Percentiles rank a stretch among this genome's conserved stretches.
These are phyloP conservation scores for Ennomos fuscantarius DNA, from an alignment of 2,888 invertebrate species.

Conservation along the genomic window DNA sequence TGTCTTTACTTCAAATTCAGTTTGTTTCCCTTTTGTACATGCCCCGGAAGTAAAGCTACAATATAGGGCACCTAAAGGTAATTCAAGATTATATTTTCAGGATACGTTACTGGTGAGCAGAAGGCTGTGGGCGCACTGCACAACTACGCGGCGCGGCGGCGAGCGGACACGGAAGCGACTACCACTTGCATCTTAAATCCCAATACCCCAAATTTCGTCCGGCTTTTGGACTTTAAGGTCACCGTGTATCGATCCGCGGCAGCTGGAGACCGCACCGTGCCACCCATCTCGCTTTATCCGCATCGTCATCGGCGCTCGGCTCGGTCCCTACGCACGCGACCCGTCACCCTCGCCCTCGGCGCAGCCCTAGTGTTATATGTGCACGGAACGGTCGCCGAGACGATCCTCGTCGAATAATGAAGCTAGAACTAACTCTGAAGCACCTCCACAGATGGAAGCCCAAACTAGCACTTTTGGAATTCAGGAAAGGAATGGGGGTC, in stretches of 20 bases:
- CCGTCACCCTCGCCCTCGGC: constrained; percentile 3
- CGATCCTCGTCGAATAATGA: background rate
- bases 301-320: constrained; percentile 39
- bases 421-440: background rate
- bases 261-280: constrained; percentile 66
- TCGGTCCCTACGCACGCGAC: constrained; percentile 26
- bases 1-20: no score
- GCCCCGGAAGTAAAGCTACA: no score
- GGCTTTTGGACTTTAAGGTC: constrained; percentile 67
- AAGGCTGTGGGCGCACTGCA: no score
- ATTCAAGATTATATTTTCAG: no score
- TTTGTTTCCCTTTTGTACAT: no score
- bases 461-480: constrained; percentile 9
- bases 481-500: constrained; percentile 39
- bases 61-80: no score
- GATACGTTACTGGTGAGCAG: no score
- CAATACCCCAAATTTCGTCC: constrained; percentile 47
- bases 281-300: constrained; percentile 50
- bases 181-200: background rate
- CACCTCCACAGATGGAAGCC: background rate
- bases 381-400: constrained; percentile 10
- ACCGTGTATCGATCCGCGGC: constrained; percentile 74
- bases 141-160: no score
- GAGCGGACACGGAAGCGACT: background rate
- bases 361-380: constrained; percentile 1